Evolutionary conservation across 2,797 vertebrate genomes (phyloP).

Genomic region (Enteromius thamalakanensis): DNA sequence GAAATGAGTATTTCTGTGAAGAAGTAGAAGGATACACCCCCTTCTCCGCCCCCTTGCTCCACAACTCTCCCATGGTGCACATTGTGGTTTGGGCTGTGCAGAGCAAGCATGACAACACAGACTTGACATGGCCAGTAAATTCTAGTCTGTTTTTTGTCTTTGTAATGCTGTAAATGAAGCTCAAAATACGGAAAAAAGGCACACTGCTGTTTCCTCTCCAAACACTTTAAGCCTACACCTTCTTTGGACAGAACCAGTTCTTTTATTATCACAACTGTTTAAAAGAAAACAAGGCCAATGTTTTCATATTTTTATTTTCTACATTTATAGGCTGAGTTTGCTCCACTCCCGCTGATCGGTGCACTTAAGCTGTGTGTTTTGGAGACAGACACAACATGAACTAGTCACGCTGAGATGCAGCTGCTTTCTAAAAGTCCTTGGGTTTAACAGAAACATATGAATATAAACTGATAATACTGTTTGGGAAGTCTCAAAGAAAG

Average conservation of each 20-base stretch:
- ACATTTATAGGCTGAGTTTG: conserved; percentile 31
- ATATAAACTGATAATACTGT: conserved; percentile 25
- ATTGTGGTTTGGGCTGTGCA: not conserved
- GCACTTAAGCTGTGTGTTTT: conserved; percentile 30
- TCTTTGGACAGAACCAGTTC: not conserved
- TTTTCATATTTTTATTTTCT: conserved; percentile 15
- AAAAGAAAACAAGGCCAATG: not conserved
- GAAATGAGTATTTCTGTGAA: conserved; percentile 34
- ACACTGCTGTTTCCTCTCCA: conserved; percentile 4
- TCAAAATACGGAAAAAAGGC: not conserved
- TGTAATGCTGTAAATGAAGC: conserved; percentile 26
- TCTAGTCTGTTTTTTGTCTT: not conserved
- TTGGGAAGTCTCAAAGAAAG: not conserved
- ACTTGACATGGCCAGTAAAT: not conserved
- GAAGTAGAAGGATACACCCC: not conserved
- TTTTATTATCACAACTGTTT: not conserved
- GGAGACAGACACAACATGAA: conserved; percentile 35
- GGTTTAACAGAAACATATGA: not conserved
- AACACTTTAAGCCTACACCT: conserved; percentile 2
- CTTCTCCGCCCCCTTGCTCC: conserved; percentile 16
- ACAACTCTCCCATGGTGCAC: conserved; percentile 14
- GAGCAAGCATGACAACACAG: conserved; percentile 9
- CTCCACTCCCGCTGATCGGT: not conserved
- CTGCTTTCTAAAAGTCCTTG: conserved; percentile 44
- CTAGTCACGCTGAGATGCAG: conserved; percentile 43